Conservation (phyloP, 2,113 vertebrate genomes). For the Tylochromis polylepis region DNA sequence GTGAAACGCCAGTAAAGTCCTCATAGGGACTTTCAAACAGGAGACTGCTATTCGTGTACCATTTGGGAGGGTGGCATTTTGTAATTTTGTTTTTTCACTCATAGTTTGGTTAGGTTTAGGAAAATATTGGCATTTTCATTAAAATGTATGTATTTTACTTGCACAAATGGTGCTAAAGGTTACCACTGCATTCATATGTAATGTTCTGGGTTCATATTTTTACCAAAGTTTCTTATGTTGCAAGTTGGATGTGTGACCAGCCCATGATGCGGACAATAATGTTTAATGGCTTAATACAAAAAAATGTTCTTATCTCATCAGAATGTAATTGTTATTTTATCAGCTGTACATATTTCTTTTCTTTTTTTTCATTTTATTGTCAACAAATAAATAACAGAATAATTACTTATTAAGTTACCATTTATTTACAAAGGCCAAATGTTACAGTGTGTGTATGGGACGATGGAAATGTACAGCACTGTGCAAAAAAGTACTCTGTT, state of each 20-base stretch:
- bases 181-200: accelerated
- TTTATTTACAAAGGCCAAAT: not conserved
- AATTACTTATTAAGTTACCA: not conserved
- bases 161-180: not conserved
- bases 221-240: not conserved
- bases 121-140: not conserved
- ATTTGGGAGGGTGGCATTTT: not conserved
- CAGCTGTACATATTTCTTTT: not conserved
- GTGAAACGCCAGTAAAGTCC: not conserved
- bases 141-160: too few relatives aligned
- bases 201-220: not conserved
- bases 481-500: too few relatives aligned
- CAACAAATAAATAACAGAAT: not conserved
- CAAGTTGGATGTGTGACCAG: not conserved
- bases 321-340: not conserved
- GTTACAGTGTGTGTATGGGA: not conserved
- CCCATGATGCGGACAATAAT: not conserved
- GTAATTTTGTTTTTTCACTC: not conserved
- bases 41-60: not conserved
- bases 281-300: not conserved
- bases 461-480: too few relatives aligned
- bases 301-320: not conserved
- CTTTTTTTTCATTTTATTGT: not conserved
- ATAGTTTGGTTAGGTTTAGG: not conserved
- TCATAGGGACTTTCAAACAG: too few relatives aligned